A percentile compares a stretch with the other conserved stretches of the same genome.
These are phyloP conservation scores for Ametastegia equiseti DNA, from an alignment of 2,888 invertebrate species.

Conservation along the genomic window DNA sequence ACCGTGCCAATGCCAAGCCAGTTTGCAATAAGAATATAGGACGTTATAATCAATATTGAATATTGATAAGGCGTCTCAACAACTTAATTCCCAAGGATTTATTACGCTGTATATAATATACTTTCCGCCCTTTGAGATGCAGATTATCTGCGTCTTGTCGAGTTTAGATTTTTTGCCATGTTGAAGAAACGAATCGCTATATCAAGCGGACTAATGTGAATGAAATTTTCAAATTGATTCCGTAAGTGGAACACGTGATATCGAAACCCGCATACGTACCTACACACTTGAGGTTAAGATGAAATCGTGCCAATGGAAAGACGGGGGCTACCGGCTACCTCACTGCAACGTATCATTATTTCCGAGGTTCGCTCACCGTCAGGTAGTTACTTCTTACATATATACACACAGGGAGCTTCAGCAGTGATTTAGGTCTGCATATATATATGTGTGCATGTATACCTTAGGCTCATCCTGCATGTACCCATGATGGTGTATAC, in stretches of 20 bases:
- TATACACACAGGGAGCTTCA: conserved; percentile 16
- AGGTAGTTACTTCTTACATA: conserved; percentile 23
- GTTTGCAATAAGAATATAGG: no score
- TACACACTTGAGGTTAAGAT: not conserved
- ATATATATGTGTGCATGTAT: not conserved
- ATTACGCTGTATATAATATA: conserved; percentile 41
- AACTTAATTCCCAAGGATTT: conserved; percentile 60
- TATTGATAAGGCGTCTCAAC: conserved; percentile 56
- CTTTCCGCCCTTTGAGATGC: not conserved
- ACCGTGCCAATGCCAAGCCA: no score
- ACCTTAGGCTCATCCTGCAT: not conserved
- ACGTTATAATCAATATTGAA: conserved; percentile 57
- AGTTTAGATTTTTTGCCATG: not conserved
- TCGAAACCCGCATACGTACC: not conserved
- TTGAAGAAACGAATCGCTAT: not conserved
- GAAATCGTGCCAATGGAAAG: conserved; percentile 41
- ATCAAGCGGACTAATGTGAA: not conserved
- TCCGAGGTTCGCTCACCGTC: conserved; percentile 28
- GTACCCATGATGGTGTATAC: not conserved
- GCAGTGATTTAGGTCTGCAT: conserved; percentile 57
- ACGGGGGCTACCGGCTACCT: conserved; percentile 43
- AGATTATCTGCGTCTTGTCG: not conserved
- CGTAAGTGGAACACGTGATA: not conserved
- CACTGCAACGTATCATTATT: conserved; percentile 42
- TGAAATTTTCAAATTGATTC: conserved; percentile 40